Base-by-base conservation (phyloP, 2,797 vertebrate genomes). In the Tiaroga cobitis region DNA sequence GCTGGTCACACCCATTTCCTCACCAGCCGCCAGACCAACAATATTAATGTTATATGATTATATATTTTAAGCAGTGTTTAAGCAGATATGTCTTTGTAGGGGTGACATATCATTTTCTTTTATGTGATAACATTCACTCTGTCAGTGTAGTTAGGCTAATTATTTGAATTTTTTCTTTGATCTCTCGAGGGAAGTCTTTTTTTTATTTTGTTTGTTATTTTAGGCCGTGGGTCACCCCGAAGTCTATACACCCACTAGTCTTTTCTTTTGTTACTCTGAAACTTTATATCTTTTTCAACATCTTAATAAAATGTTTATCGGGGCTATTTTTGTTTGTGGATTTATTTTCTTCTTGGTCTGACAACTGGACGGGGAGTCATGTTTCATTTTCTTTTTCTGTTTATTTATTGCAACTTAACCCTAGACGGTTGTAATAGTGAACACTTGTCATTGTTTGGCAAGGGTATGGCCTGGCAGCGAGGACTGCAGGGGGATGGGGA, bases 381-480 rank as follows among this genome's bases (percentile, higher is more conserved):
- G 61, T 63, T 63, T 16, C 2, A 63, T 16, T 63, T 63, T 63
- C 2, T 15, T 63, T 61, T 59, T 59, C 9, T 67, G 32, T 34
- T 68, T 16, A 29, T 63, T 63, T 68, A 94, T 94, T 68, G 94
- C n/a, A 2, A 29, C 61, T 29, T 32, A 32, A 16, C 61, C 26
- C 61, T 29, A 7, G 26, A 63, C 4, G 13, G 26, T 16, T 15
- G 15, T 65, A 94, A 92, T 92, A 93, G 92, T 91, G 92, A 94
- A 93, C 93, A 94, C 93, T 93, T 96, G 94, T 94, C 94, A 95
- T 91, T 92, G 93, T 94, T 94, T 94, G 93, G 92, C 89, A 94
- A 94, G 94, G 93, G 92, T 93, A 94, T 91, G 89, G 91, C 90
- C 90, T 92, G 90, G 43, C 82, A 85, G 85, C 81, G 34, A 88